Percentiles rank a stretch among this genome's conserved stretches.
Evolutionary conservation across 2,888 invertebrate genomes (phyloP).

Genomic region (Poecilus cupreus): DNA sequence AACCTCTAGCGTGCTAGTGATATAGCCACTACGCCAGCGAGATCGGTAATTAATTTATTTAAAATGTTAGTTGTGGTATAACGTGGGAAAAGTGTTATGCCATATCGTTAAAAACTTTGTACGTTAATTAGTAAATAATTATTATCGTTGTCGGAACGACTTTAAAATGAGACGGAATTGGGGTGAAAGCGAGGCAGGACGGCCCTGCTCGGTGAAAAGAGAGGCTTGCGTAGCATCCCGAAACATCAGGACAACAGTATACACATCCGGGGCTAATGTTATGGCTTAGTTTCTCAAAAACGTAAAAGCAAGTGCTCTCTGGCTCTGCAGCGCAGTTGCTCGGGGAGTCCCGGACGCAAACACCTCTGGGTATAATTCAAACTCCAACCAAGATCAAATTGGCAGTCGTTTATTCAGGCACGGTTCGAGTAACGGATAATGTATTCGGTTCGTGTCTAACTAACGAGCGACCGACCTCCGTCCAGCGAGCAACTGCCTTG

Average conservation of each 20-base stretch:
- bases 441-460: constrained; percentile 59
- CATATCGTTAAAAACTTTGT: constrained; percentile 20
- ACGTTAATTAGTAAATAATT: constrained; percentile 15
- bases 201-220: not conserved
- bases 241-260: not conserved
- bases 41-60: not conserved
- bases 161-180: constrained; percentile 6
- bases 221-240: not conserved
- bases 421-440: constrained; percentile 57
- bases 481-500: constrained; percentile 17
- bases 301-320: constrained; percentile 39
- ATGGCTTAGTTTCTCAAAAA: constrained; percentile 54
- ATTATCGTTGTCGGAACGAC: not conserved
- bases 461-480: constrained; percentile 49
- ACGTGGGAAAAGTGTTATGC: not conserved
- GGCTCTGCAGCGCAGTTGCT: not conserved
- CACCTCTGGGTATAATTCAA: constrained; percentile 58
- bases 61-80: not conserved
- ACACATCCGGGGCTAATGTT: constrained; percentile 42
- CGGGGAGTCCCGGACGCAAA: constrained; percentile 43
- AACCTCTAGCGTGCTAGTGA: too few species aligned
- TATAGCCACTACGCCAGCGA: too few species aligned
- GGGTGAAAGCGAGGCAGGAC: not conserved
- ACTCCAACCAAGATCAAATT: constrained; percentile 59
- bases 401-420: constrained; percentile 58